Base-by-base conservation (phyloP, 2,888 invertebrate genomes). In the Nezara viridula region DNA sequence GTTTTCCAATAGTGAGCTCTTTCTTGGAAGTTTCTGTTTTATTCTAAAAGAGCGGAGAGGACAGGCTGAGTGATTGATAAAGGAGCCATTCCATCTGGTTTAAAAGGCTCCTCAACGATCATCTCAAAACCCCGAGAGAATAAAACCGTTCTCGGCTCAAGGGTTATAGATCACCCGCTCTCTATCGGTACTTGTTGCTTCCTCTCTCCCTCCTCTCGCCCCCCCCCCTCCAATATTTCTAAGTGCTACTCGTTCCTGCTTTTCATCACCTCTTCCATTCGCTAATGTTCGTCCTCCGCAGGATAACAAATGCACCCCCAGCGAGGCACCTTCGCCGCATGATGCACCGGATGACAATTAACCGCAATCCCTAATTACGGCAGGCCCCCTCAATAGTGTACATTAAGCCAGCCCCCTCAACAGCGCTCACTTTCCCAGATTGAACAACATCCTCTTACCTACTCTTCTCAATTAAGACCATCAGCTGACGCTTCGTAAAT, bases 151-250 rank as follows among this genome's bases (percentile, higher is more conserved):
- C 3, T 44, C 19, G 16, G n/a, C 44, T 44, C 44, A 81, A 81
- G 81, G 81, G 81, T 81, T 81, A 81, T 81, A 81, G 81, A 81
- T 81, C 81, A 81, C 81, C 81, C n/a, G 44, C 0, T 7, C 81
- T 44, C 44, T 81, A 81, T 81, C 81, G 81, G 24, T 81, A 81
- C 81, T 81, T 81, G 81, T 81, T 81, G 81, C 81, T 60, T 60
- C 60, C 27, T 37, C 77, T 37, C 40, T n/a, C n/a, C n/a, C n/a
- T n/a, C n/a, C n/a, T n/a, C n/a, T n/a, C n/a, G n/a, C n/a, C n/a
- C 16, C 50, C 40, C 24, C 77, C 19, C 21, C 77, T 24, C 81
- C 81, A 81, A 81, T 81, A 81, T 81, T 44, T 81, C n/a, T 81
- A 81, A 81, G 81, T 81, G 81, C 44, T 81, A 81, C 81, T 81